Conservation (phyloP, 1,140 invertebrate species). For the Drepana arcuata region DNA sequence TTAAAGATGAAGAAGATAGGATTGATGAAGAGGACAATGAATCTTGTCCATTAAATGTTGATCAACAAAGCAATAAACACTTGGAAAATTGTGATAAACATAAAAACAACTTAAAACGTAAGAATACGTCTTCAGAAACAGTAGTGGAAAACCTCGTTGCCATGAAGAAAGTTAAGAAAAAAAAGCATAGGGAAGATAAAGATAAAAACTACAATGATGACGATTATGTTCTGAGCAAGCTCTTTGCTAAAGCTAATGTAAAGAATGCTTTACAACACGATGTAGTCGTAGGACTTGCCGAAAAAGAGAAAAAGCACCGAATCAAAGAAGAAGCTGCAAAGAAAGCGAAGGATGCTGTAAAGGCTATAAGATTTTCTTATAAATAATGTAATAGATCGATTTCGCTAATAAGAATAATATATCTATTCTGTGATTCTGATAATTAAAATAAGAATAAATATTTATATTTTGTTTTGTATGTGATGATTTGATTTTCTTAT, state of each 20-base stretch:
- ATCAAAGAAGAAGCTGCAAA: constrained; percentile 70
- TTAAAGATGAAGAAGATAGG: constrained; percentile 7
- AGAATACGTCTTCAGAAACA: constrained; percentile 8
- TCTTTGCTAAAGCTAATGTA: constrained; percentile 73
- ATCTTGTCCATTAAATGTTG: too few relatives aligned
- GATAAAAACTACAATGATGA: constrained; percentile 56
- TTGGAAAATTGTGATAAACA: background rate
- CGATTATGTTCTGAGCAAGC: constrained; percentile 73
- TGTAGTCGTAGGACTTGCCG: constrained; percentile 67
- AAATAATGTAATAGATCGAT: too few relatives aligned
- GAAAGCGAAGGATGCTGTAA: constrained; percentile 66
- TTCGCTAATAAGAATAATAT: too few relatives aligned
- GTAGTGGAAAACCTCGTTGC: constrained; percentile 45
- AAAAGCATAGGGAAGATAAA: constrained; percentile 36
- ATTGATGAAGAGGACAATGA: constrained; percentile 8
- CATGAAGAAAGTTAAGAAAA: constrained; percentile 51
- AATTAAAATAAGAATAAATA: too few relatives aligned
- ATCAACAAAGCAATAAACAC: too few relatives aligned
- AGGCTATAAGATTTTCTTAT: constrained; percentile 70
- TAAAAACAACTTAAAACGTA: constrained; percentile 6
- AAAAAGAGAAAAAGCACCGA: constrained; percentile 60
- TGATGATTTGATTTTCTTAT: too few relatives aligned
- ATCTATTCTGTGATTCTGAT: too few relatives aligned
- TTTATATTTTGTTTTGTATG: too few relatives aligned
- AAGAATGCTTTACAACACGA: constrained; percentile 74